Percentiles rank a stretch among this genome's conserved stretches.
Evolutionary conservation across 2,888 invertebrate species (phyloP).

Genomic region (Stenurella melanura): DNA sequence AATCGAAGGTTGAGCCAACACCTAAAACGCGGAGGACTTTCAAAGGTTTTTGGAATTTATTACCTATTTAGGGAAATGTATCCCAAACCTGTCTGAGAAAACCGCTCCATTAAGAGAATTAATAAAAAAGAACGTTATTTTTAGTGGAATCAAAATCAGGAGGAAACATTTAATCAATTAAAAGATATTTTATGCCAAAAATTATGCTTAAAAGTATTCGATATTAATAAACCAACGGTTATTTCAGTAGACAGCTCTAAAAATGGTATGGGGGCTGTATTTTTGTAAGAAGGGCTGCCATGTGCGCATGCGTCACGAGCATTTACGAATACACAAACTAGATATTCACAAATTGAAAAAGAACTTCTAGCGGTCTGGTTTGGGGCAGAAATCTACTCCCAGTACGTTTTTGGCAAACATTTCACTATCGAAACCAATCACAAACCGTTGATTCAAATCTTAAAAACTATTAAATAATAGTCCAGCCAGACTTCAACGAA

Average conservation of each 20-base stretch:
- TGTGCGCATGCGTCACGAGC: conserved; percentile 60
- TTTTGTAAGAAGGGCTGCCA: conserved; percentile 57
- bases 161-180: conserved; percentile 40
- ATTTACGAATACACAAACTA: conserved; percentile 57
- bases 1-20: conserved; percentile 52
- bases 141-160: conserved; percentile 37
- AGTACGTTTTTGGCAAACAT: conserved; percentile 47
- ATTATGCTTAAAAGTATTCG: background rate
- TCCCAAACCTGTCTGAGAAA: conserved; percentile 56
- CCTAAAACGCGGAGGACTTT: conserved; percentile 57
- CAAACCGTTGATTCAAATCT: conserved; percentile 43
- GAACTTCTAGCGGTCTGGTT: background rate
- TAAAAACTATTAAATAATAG: conserved; percentile 41
- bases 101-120: conserved; percentile 54
- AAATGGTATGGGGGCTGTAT: conserved; percentile 59
- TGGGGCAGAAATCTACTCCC: background rate
- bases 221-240: conserved; percentile 15
- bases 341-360: conserved; percentile 3
- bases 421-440: conserved; percentile 51
- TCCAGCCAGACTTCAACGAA: conserved; percentile 49
- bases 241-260: conserved; percentile 59
- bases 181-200: conserved; percentile 41
- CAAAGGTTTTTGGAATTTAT: conserved; percentile 60
- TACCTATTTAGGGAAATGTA: conserved; percentile 60
- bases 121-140: conserved; percentile 50